phyloP scores from a whole-genome alignment of 2,113 vertebrate genomes.

The Hylia prasina region DNA sequence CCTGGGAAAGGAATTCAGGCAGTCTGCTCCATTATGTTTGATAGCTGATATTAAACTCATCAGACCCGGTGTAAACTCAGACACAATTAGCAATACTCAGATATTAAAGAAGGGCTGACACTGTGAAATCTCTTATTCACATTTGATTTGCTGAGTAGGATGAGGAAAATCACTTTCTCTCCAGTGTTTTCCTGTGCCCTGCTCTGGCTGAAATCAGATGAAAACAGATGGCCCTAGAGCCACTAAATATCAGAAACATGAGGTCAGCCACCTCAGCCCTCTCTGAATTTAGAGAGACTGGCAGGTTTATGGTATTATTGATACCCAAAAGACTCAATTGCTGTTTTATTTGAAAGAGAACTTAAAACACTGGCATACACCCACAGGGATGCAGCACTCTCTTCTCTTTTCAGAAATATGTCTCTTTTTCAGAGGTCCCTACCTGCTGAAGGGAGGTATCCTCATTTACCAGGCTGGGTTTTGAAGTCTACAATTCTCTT shows the following conservation, averaged over 20 bases:
- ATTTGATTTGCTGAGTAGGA: not conserved
- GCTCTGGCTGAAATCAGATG: not conserved
- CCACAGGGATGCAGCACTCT: not conserved
- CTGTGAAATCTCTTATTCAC: not conserved
- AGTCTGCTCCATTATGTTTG: not conserved
- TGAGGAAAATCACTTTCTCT: not conserved
- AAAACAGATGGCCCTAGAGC: not conserved
- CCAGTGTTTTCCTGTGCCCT: not conserved
- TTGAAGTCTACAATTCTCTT: not conserved
- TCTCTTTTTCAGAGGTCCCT: not conserved
- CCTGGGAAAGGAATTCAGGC: not conserved
- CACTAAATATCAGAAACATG: not conserved
- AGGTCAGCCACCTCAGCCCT: not conserved
- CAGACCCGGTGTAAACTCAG: not conserved
- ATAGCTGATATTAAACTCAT: not conserved
- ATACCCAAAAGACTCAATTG: not conserved
- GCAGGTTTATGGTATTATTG: not conserved
- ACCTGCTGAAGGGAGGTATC: not conserved
- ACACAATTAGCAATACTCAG: not conserved
- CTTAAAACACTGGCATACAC: not conserved
- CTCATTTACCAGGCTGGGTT: not conserved
- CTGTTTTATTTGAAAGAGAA: not conserved
- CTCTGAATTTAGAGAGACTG: not conserved
- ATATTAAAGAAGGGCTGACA: not conserved
- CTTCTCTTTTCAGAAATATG: not conserved